Evolutionary conservation across 1,140 invertebrate genomes (phyloP).

Genomic region (Drosophila funebris): DNA sequence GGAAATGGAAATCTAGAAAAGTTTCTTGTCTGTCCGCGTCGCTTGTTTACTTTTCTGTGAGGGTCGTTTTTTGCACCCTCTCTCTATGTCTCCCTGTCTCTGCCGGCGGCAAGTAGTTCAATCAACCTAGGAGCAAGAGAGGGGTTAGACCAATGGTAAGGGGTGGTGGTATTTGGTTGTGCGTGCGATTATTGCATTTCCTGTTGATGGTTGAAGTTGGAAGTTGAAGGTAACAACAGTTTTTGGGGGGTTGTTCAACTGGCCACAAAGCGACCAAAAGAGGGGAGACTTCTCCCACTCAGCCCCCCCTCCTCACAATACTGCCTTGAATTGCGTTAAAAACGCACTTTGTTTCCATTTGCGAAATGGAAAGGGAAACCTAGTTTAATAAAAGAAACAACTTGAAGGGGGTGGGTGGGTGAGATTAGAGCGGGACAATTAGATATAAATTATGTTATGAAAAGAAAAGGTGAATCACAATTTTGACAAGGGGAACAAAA

Average conservation of each 20-base stretch:
- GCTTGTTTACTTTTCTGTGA: slow-evolving; percentile 59
- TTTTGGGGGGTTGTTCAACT: slow-evolving; percentile 7
- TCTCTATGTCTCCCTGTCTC: slow-evolving; percentile 2
- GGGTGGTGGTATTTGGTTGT: slow-evolving; percentile 6
- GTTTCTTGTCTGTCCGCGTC: slow-evolving; percentile 46
- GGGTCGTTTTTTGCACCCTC: slow-evolving; percentile 37
- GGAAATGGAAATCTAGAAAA: slow-evolving; percentile 47
- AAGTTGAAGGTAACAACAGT: not conserved
- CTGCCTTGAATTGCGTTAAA: slow-evolving; percentile 65
- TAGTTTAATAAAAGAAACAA: slow-evolving; percentile 50
- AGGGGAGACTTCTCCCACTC: slow-evolving; percentile 1
- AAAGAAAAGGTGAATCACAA: slow-evolving; percentile 39
- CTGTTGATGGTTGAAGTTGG: slow-evolving; percentile 32
- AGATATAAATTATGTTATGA: slow-evolving; percentile 65
- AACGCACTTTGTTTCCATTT: slow-evolving; percentile 60
- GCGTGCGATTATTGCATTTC: slow-evolving; percentile 76
- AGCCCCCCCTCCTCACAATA: slow-evolving; percentile 28
- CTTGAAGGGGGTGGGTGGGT: slow-evolving; percentile 10
- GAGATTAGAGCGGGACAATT: slow-evolving; percentile 56
- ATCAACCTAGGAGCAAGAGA: not conserved
- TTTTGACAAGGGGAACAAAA: not conserved
- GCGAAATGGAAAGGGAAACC: not conserved
- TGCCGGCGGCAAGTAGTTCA: slow-evolving; percentile 31
- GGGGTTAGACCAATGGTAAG: not conserved
- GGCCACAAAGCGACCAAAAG: not conserved